Evolutionary conservation across 37 sponge, comb jelly and placozoan species (phyloP).

Genomic region (Ephydatia muelleri): DNA sequence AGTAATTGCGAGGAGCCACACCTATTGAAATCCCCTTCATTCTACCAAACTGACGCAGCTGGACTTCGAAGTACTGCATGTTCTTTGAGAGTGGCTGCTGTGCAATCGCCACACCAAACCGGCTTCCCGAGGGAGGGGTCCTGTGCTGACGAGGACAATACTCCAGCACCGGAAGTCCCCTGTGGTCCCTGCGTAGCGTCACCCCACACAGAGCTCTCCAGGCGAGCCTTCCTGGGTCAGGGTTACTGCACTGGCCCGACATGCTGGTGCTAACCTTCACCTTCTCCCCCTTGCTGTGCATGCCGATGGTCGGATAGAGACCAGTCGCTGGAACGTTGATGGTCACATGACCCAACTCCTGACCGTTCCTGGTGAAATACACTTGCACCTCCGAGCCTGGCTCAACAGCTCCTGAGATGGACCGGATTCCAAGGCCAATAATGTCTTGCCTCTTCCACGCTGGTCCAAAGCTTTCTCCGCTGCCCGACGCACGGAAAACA

Average conservation of each 20-base stretch:
- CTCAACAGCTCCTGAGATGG: not conserved
- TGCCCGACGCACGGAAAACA: constrained; percentile 22
- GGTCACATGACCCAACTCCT: constrained; percentile 55
- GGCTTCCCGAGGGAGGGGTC: not conserved
- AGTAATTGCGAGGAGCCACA: constrained; percentile 31
- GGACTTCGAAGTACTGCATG: constrained; percentile 66
- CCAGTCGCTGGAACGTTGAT: constrained; percentile 21
- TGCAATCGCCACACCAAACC: constrained; percentile 29
- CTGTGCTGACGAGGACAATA: constrained; percentile 11
- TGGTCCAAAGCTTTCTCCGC: constrained; percentile 53
- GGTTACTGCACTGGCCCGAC: not conserved
- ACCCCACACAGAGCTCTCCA: constrained; percentile 66
- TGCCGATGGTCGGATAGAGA: constrained; percentile 53
- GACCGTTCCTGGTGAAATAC: constrained; percentile 57
- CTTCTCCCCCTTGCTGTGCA: constrained; percentile 42
- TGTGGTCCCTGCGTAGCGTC: not conserved
- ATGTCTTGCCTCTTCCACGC: constrained; percentile 30
- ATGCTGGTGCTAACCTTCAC: constrained; percentile 40
- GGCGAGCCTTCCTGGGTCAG: not conserved
- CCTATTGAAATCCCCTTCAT: constrained; percentile 50
- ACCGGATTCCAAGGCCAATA: constrained; percentile 57
- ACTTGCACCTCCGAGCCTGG: constrained; percentile 22
- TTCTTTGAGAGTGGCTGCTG: constrained; percentile 36
- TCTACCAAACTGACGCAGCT: constrained; percentile 25
- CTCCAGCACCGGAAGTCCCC: not conserved